Evolutionary conservation across 2,113 vertebrate species (phyloP).

Genomic region (Eulemur rufifrons): DNA sequence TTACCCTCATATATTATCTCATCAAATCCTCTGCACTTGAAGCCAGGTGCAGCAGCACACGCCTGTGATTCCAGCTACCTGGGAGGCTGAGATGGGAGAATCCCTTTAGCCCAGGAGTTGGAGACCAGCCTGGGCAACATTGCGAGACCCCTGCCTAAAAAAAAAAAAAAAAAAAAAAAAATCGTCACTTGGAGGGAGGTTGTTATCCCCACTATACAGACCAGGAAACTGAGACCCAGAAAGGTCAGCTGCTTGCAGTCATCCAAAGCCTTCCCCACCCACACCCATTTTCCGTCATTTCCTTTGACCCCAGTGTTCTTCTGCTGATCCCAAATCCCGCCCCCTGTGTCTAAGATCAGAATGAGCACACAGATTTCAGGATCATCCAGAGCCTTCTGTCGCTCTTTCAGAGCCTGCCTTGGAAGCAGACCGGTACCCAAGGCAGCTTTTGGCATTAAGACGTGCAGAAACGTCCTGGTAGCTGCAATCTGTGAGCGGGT

Average conservation of each 20-base stretch:
- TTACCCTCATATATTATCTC: neutral
- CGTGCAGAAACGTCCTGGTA: slow-evolving; percentile 46
- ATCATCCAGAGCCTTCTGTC: neutral
- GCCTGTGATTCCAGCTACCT: no score
- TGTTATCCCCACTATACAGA: neutral
- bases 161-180: no score
- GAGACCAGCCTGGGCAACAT: no score
- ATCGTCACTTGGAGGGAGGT: neutral
- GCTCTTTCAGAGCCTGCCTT: neutral
- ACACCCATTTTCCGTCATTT: neutral
- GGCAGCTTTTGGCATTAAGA: slow-evolving; percentile 61
- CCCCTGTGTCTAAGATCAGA: neutral
- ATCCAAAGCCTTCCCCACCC: neutral
- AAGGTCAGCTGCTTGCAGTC: neutral
- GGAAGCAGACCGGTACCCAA: neutral
- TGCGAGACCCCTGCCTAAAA: no score
- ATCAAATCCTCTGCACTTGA: neutral
- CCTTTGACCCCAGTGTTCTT: neutral
- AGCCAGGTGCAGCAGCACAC: no score
- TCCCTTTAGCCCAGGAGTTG: no score
- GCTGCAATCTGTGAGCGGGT: slow-evolving; percentile 38
- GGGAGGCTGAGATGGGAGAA: no score
- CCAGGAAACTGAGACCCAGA: neutral
- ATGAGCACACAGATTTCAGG: neutral
- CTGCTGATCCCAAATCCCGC: neutral